Base-by-base conservation (phyloP, 1,140 invertebrate species). In the Aplysia californica region DNA sequence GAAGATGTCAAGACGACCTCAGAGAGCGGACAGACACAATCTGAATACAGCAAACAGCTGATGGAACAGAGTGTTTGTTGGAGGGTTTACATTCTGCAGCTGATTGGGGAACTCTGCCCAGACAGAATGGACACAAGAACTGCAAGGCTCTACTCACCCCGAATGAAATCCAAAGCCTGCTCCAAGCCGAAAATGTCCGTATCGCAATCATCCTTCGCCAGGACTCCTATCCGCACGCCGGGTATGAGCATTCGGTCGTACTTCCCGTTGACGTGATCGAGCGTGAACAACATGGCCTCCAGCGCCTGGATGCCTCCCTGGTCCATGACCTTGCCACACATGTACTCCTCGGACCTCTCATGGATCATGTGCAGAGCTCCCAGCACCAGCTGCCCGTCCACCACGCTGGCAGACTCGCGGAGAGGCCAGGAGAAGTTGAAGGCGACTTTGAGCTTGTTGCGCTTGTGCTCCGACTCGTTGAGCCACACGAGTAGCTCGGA, bases 291-390 rank as follows among this genome's bases (percentile, higher is more conserved):
- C 96, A 98, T 98, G 0, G 94, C 94, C 87, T 98, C 96, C 69
- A 97, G 87, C 0, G 96, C 96, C 85, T 98, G 92, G 18, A 93
- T 90, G 1, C 97, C 96, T 1, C 96, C 97, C 87, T 98, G 96
- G 0, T 96, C 95, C 96, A 98, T 98, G 10, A 98, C 94, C 0
- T 94, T 95, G 0, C 96, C 97, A 85, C 96, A 97, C 71, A 94
- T 92, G 33, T 90, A 90, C 81, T 95, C 94, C 84, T 96, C 95
- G 73, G 91, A 88, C n/a, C 96, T 90, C 80, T 96, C 95, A 90
- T 98, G 97, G 0, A 97, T 95, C 96, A 98, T 98, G 95, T 98
- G 97, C 3, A 98, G 90, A 0, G 95, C 96, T 3, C 97, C 97
- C 0, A 98, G 89, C 10, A 88, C 82, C 41, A 92, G 88, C 80